These are phyloP conservation scores for Heliothis peltigera DNA, from an alignment of 2,888 invertebrate genomes.

Conservation along the genomic window DNA sequence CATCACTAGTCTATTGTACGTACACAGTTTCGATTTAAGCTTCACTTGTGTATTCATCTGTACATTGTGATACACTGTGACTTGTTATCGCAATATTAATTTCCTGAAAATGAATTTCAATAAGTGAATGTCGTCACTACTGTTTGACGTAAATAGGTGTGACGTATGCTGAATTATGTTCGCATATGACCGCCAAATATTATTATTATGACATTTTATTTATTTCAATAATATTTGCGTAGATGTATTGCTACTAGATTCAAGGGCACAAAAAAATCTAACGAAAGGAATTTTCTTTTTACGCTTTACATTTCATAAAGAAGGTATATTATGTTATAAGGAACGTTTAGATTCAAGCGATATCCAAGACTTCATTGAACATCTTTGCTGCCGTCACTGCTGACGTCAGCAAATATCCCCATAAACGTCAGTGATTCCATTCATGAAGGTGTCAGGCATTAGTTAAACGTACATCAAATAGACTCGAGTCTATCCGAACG, in stretches of 20 bases:
- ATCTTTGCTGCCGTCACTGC: too few species aligned
- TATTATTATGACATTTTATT: background rate
- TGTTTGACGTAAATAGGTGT: slow-evolving; percentile 66
- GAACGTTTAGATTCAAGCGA: background rate
- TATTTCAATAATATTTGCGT: background rate
- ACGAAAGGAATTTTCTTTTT: too few species aligned
- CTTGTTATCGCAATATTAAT: slow-evolving; percentile 79
- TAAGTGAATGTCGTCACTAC: slow-evolving; percentile 68
- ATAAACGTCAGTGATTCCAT: background rate
- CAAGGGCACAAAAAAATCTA: too few species aligned
- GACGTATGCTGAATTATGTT: slow-evolving; percentile 56
- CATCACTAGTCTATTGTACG: too few species aligned
- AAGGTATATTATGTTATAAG: background rate
- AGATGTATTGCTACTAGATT: background rate
- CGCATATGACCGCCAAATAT: slow-evolving; percentile 10
- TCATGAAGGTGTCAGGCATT: slow-evolving; percentile 4
- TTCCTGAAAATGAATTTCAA: slow-evolving; percentile 77
- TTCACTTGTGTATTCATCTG: slow-evolving; percentile 18
- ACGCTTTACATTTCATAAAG: too few species aligned
- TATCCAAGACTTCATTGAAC: background rate
- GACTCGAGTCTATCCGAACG: slow-evolving; percentile 14
- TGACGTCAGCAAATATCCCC: background rate
- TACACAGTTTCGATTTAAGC: slow-evolving; percentile 8
- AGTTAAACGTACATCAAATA: slow-evolving; percentile 18
- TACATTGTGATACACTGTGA: slow-evolving; percentile 53